Percentiles rank a stretch among this genome's conserved stretches.
These are phyloP conservation scores for Ceratoteleas bidentatus DNA, from an alignment of 1,140 invertebrate species.

Conservation along the genomic window DNA sequence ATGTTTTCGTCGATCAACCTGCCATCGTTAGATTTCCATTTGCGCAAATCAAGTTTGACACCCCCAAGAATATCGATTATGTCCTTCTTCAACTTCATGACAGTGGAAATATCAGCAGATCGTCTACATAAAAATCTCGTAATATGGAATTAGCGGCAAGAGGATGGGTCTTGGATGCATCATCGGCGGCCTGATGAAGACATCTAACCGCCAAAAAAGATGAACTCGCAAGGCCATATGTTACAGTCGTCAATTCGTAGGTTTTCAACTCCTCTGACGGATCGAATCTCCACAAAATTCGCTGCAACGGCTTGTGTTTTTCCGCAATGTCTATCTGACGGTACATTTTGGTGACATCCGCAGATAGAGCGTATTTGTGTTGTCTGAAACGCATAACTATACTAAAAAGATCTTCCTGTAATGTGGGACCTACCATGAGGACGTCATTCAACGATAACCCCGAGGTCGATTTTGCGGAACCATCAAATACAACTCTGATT, in stretches of 20 bases:
- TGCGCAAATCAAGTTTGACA: not conserved
- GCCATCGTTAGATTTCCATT: not conserved
- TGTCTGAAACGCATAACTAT: not conserved
- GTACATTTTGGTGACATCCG: constrained; percentile 25
- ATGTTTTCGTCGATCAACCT: too few species aligned
- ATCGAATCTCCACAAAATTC: constrained; percentile 15
- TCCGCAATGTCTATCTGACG: constrained; percentile 23
- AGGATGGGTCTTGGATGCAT: too few species aligned
- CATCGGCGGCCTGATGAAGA: not conserved
- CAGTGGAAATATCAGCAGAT: not conserved
- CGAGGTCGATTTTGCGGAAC: not conserved
- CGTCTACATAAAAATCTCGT: not conserved
- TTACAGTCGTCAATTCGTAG: not conserved
- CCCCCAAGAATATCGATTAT: not conserved
- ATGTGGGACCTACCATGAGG: not conserved
- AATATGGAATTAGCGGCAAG: too few species aligned
- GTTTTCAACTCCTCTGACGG: not conserved
- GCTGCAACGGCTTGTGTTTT: constrained; percentile 5
- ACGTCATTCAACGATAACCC: not conserved
- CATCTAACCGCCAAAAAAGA: not conserved
- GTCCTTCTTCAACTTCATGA: not conserved
- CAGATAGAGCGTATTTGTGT: constrained; percentile 4
- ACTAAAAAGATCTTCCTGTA: not conserved
- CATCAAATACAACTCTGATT: constrained; percentile 3
- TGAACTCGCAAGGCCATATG: not conserved